Percentiles rank a stretch among this genome's conserved stretches.
Conservation (phyloP, 1,140 invertebrate species). For the Hormaphis cornu region DNA sequence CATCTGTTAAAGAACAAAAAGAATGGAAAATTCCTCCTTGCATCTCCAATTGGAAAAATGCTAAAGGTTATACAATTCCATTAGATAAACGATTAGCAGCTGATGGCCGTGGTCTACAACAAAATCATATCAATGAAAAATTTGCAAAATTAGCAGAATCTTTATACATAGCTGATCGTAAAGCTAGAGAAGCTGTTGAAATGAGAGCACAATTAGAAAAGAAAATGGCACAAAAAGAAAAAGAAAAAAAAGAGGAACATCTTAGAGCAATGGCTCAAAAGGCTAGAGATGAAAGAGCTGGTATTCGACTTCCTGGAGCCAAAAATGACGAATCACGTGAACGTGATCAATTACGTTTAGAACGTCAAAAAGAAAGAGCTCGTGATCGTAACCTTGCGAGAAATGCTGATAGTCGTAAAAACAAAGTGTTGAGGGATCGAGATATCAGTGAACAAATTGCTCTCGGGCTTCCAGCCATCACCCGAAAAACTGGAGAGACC, state of each 20-base stretch:
- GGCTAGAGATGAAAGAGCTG: slow-evolving; percentile 88
- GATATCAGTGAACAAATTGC: slow-evolving; percentile 99
- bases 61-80: slow-evolving; percentile 97
- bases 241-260: slow-evolving; percentile 96
- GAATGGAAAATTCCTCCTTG: slow-evolving; percentile 99
- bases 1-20: slow-evolving; percentile 94
- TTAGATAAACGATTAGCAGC: slow-evolving; percentile 96
- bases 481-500: slow-evolving; percentile 59
- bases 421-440: slow-evolving; percentile 80
- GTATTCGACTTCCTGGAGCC: slow-evolving; percentile 51
- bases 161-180: slow-evolving; percentile 94
- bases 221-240: slow-evolving; percentile 94
- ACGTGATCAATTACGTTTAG: slow-evolving; percentile 78
- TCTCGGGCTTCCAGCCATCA: slow-evolving; percentile 84
- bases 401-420: slow-evolving; percentile 58
- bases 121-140: slow-evolving; percentile 97
- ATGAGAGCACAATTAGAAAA: slow-evolving; percentile 91
- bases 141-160: slow-evolving; percentile 97
- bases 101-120: slow-evolving; percentile 92
- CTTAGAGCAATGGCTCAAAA: slow-evolving; percentile 86
- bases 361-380: slow-evolving; percentile 83
- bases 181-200: slow-evolving; percentile 93
- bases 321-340: slow-evolving; percentile 70
- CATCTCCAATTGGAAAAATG: slow-evolving; percentile 99
- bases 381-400: slow-evolving; percentile 85